Base-by-base conservation (phyloP, 2,888 invertebrate species). In the Unio pictorum region DNA sequence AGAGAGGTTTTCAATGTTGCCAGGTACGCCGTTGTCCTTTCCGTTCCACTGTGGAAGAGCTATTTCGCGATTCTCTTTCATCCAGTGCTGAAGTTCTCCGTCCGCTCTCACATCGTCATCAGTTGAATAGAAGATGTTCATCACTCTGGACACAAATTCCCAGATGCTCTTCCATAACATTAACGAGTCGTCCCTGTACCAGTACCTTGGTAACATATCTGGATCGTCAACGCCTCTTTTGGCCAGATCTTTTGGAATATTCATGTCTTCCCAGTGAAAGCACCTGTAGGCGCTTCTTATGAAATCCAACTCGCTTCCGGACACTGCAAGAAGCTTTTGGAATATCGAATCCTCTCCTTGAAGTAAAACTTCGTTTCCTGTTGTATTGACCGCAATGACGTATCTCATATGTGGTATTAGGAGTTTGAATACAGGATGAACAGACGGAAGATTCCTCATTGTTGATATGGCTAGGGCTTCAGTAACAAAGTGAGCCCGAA, bases 401-500 rank as follows among this genome's bases (percentile, higher is more conserved):
- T 69, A 75, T 61, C 61, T 67, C 34, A 68, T 63, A 58, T 77
- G 74, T 45, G 66, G 73, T 26, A 77, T 65, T 8, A 77, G 71
- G n/a, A 77, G 55, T 62, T 73, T 74, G 69, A 68, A 75, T 4
- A 77, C 66, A 3, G 77, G 77, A 57, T 77, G 77, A 64, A 71
- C 71, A 56, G 63, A 64, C 55, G 77, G 77, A 56, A 77, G 66
- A 61, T 77, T 73, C 20, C 77, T 61, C 23, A 69, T 66, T 28
- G 75, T 26, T 8, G 74, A 69, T 18, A 77, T n/a, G 1, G 74
- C 61, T 34, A 77, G 61, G 8, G 71, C 64, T 59, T 77, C 77
- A 71, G 72, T 67, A 57, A 75, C 20, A 28, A 77, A 60, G 68
- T 77, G 77, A 34, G 67, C 71, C 54, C 69, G 69, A 11, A 66